Evolutionary conservation across 2,888 invertebrate species (phyloP).

Genomic region (Eudasyphora cyanicolor): DNA sequence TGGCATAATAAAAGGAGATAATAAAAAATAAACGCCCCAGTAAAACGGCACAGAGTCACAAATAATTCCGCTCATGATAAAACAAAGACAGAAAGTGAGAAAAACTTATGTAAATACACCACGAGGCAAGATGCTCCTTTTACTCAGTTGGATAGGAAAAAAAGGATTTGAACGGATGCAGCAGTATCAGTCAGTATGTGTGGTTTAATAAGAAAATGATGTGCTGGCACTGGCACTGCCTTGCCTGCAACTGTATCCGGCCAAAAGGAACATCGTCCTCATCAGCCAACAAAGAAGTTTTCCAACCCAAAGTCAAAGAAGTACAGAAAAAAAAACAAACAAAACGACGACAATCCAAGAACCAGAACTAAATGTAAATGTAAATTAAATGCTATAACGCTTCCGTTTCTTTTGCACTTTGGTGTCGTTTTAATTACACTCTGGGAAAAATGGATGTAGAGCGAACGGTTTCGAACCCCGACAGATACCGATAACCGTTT

Average conservation of each 20-base stretch:
- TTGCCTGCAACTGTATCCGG: background rate
- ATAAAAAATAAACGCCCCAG: background rate
- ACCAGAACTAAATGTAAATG: constrained; percentile 6
- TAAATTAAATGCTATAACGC: constrained; percentile 13
- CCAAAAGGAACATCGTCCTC: background rate
- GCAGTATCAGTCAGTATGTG: background rate
- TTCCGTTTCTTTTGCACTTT: background rate
- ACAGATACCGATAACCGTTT: no score
- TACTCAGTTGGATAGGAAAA: background rate
- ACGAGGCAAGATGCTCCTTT: constrained; percentile 6
- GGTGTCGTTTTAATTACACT: no score
- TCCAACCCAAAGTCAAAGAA: background rate
- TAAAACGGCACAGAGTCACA: background rate
- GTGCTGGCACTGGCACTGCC: background rate
- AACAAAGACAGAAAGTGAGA: constrained; percentile 16
- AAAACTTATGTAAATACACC: constrained; percentile 24
- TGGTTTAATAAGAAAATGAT: constrained; percentile 10
- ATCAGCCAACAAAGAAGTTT: background rate
- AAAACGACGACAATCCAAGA: no score
- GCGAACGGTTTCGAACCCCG: no score
- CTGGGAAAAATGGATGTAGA: no score
- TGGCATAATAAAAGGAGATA: background rate
- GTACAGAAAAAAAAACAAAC: background rate
- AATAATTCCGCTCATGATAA: background rate
- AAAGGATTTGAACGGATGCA: background rate